These are phyloP conservation scores for Ostrea edulis DNA, from an alignment of 1,140 invertebrate genomes.

Conservation along the genomic window DNA sequence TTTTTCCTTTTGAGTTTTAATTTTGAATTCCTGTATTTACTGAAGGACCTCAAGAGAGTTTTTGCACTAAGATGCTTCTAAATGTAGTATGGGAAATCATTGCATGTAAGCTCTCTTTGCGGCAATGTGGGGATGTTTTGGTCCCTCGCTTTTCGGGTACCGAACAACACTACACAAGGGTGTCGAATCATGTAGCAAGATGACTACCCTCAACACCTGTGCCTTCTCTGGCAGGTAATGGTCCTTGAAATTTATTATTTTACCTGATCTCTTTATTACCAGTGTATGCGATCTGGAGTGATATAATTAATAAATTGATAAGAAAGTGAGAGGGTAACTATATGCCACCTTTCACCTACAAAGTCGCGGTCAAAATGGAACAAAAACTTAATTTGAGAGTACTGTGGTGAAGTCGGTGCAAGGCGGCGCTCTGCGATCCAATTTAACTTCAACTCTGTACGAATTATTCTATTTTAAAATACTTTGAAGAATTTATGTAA, in stretches of 20 bases:
- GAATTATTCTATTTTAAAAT: neutral
- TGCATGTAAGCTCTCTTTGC: too few relatives aligned
- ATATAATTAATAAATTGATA: slow-evolving; percentile 27
- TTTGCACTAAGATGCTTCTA: too few relatives aligned
- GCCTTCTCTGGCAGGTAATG: neutral
- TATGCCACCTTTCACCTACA: neutral
- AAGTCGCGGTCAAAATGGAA: neutral
- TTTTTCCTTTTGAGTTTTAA: neutral
- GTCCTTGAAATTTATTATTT: slow-evolving; percentile 30
- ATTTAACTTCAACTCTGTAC: neutral
- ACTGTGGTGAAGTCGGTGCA: neutral
- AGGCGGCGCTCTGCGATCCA: neutral
- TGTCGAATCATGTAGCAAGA: neutral
- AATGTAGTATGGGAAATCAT: too few relatives aligned
- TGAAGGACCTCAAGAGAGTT: too few relatives aligned
- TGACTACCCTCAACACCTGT: neutral
- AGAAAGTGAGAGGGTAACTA: neutral
- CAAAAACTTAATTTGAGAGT: neutral
- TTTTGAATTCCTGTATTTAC: too few relatives aligned
- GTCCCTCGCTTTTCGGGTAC: neutral
- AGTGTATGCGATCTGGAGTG: neutral
- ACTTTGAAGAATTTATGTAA: neutral
- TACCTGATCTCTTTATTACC: neutral
- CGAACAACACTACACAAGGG: neutral
- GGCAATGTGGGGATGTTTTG: too few relatives aligned